Evolutionary conservation across 2,797 vertebrate genomes (phyloP), one percentile per base, ranked within the genome.

Genomic region (Natrix natrix): DNA sequence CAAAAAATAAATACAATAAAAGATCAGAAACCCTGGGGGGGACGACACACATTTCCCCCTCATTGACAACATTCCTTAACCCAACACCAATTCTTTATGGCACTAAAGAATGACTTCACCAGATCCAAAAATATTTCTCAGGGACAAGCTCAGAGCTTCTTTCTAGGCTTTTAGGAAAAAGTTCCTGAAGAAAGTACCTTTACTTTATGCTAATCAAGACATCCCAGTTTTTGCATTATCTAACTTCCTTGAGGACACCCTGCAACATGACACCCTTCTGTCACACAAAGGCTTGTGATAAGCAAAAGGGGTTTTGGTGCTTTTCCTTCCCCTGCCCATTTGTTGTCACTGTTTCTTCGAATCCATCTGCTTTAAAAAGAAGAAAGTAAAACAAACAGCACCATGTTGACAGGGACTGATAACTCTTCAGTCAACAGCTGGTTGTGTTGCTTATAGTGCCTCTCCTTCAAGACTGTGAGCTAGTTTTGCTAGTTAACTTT

Each of bases 251-350:
- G 87, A 89, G 94, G 91, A 89, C 94, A 48, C 91, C 90, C 61
- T 6, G 54, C 1, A 0, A 90, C 57, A 57, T 1, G 3, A 14
- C 0, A 59, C 91, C 90, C 20, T 8, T 22, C 6, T 56, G 57
- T 17, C 56, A 86, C 93, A 95, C 24, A 92, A 55, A 93, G 92
- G 93, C 88, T 93, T 93, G 37, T 95, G 97, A 97, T 97, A 97
- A 97, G 63, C 69, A 86, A 94, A 93, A 95, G n/a, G 78, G 69
- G 59, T 32, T 88, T 96, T 55, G 32, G 91, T 95, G 88, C 3
- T 94, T 66, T 74, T 48, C 1, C 26, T 69, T 93, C 94, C 63
- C 74, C 90, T 37, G 93, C 92, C 91, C 89, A 93, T 92, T 92
- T 93, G 87, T 63, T 92, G 95, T 87, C 69, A n/a, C 93, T 14